Evolutionary conservation across 1,140 invertebrate species (phyloP), one percentile per base, ranked within the genome.

Genomic region (Anoplophora glabripennis): DNA sequence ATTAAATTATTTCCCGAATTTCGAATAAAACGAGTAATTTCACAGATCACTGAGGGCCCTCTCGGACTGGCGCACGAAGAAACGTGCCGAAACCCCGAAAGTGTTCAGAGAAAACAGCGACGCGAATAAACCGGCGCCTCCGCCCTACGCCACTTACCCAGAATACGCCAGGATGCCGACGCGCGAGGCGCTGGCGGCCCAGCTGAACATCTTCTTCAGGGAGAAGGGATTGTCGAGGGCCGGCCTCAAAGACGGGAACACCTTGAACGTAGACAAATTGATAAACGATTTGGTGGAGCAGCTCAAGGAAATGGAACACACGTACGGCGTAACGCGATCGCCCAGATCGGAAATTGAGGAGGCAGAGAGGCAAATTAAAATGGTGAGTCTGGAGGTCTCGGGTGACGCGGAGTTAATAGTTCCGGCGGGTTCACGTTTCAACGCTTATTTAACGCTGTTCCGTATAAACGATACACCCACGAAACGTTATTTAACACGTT

Each of bases 201-300:
- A 71, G 41, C 53, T 72, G 15, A 61, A 71, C 15, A 17, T 11
- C 7, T 67, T 59, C 37, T 59, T 70, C 34, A 57, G 47, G 18
- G 53, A 63, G 42, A 47, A 58, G 47, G 18, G 18, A 35, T 11
- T 53, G 18, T 52, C 38, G 5, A 14, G 44, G 47, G 35, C 37
- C 58, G 17, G 51, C 8, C 35, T 35, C 53, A 46, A 14, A 54
- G 35, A 40, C 41, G n/a, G 18, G 57, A 41, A 28, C 21, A 47
- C 36, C 34, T 37, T 65, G 3, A 61, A 69, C 46, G 45, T 73
- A 14, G 62, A 72, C 15, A 62, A 65, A 53, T 38, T 74, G 38
- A 69, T 74, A n/a, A 64, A 61, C 55, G 64, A 73, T 46, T 54
- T 74, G 17, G 51, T 71, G 10, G 41, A 63, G 10, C 66, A 72